Evolutionary conservation across 2,113 vertebrate genomes (phyloP), one percentile per base, ranked within the genome.

Genomic region (Cromileptes altivelis): DNA sequence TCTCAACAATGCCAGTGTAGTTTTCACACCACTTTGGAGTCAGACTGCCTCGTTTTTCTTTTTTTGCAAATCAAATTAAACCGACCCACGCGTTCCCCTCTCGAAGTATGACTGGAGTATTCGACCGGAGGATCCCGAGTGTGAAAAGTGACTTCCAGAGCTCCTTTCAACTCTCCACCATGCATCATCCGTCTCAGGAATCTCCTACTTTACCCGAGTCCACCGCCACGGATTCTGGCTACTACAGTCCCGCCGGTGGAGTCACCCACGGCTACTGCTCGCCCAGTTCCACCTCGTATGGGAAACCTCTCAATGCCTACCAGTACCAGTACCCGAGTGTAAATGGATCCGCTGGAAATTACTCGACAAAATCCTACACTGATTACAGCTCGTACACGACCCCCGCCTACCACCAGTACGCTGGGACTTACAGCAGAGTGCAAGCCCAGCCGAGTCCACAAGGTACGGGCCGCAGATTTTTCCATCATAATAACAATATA

Each of bases 131-230:
- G 94, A 97, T 97, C 81, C 94, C 97, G 91, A 97, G 95, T 95
- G 97, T 98, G 91, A 97, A 98, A 94, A 91, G 97, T 80, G 88
- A 99, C 82, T 98, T 98, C 91, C 97, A 97, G 95, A 96, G 95
- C 94, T 96, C 97, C 52, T 99, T 99, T 84, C 97, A 97, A 96
- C 91, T 98, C 96, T 90, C 97, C 95, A 89, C 96, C 96, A 96
- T 96, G 96, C 96, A 96, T 82, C 96, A 96, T 79, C 96, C 96
- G 87, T 96, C 96, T 95, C 98, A 99, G 96, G 98, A 99, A 95
- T 99, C 98, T 84, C 98, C 98, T 72, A 99, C 98, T 93, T 94
- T 99, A 91, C 98, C 98, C 56, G 98, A 99, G 94, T 99, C 98
- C 25, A 97, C 97, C 70, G 97, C 98, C 92, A 99, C 98, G 92